Evolutionary conservation across 2,113 vertebrate genomes (phyloP).

Genomic region (Pitta sordida): DNA sequence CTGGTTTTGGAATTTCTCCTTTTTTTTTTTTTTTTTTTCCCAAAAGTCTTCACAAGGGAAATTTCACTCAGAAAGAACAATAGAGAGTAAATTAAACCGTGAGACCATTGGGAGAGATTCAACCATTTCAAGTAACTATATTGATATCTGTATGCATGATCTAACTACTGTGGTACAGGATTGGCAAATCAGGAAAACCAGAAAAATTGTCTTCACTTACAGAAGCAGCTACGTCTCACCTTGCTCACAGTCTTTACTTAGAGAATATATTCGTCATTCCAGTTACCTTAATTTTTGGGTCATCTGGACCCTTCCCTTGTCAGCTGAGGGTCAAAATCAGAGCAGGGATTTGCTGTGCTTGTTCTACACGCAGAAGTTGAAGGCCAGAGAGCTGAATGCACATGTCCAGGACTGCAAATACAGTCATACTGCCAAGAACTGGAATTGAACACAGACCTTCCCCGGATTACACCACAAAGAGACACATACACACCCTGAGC

Average conservation of each 20-base stretch:
- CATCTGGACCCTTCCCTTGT: not conserved
- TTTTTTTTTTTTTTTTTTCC: not conserved
- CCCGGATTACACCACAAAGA: not conserved
- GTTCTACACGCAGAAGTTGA: not conserved
- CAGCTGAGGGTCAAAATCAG: not conserved
- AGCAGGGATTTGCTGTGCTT: not conserved
- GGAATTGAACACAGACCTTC: not conserved
- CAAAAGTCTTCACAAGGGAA: not conserved
- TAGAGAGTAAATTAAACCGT: not conserved
- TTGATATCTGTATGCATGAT: not conserved
- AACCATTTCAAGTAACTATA: not conserved
- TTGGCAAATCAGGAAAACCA: not conserved
- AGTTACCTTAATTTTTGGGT: not conserved
- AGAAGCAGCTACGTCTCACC: rapidly evolving
- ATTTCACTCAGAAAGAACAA: slow-evolving; percentile 15
- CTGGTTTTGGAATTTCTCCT: not conserved
- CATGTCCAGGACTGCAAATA: not conserved
- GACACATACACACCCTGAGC: not conserved
- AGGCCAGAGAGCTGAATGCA: not conserved
- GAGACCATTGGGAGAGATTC: not conserved
- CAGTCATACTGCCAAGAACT: not conserved
- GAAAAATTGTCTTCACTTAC: not conserved
- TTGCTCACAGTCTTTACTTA: not conserved
- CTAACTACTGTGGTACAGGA: not conserved
- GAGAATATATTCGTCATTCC: not conserved